A percentile compares a stretch with the other conserved stretches of the same genome.
These are phyloP conservation scores for Cyclargus thomasi DNA, from an alignment of 1,140 invertebrate species.

Conservation along the genomic window DNA sequence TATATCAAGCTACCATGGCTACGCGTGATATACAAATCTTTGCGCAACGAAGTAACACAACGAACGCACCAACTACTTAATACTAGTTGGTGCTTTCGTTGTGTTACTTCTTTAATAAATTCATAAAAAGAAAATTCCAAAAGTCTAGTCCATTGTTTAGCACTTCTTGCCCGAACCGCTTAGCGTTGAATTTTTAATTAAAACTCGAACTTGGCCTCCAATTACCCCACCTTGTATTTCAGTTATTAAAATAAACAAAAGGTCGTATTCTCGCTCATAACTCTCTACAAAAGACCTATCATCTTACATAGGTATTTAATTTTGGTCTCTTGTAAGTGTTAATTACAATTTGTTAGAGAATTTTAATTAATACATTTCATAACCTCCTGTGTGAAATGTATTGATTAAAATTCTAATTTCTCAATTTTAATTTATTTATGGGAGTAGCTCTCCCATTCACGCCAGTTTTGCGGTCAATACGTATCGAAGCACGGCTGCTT, in stretches of 20 bases:
- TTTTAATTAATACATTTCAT: no score
- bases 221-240: conserved; percentile 17
- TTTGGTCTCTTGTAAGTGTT: neutral
- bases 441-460: no score
- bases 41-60: no score
- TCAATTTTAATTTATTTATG: neutral
- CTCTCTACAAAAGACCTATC: neutral
- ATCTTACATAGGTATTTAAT: neutral
- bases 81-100: no score
- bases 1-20: no score
- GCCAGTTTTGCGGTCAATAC: no score
- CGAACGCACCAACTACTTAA: no score
- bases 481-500: no score
- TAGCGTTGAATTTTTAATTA: conserved; percentile 15
- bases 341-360: neutral
- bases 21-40: no score
- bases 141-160: neutral
- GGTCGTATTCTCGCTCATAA: conserved; percentile 7
- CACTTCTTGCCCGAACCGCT: neutral
- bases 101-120: no score
- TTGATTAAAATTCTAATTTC: neutral
- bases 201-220: neutral
- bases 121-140: neutral
- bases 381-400: no score
- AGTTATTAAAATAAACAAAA: conserved; percentile 13